These are phyloP conservation scores for Atlantisia rogersi DNA, from an alignment of 2,113 vertebrate genomes.

Conservation along the genomic window DNA sequence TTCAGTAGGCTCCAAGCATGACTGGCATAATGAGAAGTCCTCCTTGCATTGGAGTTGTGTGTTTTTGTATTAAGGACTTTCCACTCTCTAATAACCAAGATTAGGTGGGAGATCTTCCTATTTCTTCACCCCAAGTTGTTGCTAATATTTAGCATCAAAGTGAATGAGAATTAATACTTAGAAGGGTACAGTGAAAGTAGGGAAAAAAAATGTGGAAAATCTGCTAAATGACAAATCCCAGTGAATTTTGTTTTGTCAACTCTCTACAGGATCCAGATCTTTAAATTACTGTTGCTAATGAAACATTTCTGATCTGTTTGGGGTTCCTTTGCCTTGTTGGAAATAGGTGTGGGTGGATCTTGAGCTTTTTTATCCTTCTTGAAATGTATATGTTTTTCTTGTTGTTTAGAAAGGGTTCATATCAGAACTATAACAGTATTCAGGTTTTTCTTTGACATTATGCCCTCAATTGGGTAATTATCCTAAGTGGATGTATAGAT, in stretches of 20 bases:
- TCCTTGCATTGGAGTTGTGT: not conserved
- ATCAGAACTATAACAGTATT: not conserved
- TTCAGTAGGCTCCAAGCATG: not conserved
- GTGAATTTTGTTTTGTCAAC: not conserved
- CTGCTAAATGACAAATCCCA: not conserved
- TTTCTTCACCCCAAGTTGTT: not conserved
- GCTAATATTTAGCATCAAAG: not conserved
- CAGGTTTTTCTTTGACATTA: rapidly evolving
- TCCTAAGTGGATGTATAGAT: not conserved
- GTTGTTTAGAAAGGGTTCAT: rapidly evolving
- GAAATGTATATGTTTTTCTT: not conserved
- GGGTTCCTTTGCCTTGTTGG: not conserved
- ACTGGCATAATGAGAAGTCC: conserved; percentile 28
- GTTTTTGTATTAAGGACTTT: not conserved
- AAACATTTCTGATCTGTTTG: not conserved
- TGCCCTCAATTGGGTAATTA: rapidly evolving
- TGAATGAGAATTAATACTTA: not conserved
- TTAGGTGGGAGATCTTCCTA: not conserved
- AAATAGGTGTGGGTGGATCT: not conserved
- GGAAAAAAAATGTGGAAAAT: not conserved
- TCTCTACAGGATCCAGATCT: rapidly evolving
- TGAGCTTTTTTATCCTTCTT: not conserved
- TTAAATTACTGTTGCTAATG: not conserved
- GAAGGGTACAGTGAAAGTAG: not conserved
- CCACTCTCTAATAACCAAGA: not conserved